These are phyloP conservation scores for Hymenopus coronatus DNA, from an alignment of 2,888 invertebrate genomes.

Conservation along the genomic window DNA sequence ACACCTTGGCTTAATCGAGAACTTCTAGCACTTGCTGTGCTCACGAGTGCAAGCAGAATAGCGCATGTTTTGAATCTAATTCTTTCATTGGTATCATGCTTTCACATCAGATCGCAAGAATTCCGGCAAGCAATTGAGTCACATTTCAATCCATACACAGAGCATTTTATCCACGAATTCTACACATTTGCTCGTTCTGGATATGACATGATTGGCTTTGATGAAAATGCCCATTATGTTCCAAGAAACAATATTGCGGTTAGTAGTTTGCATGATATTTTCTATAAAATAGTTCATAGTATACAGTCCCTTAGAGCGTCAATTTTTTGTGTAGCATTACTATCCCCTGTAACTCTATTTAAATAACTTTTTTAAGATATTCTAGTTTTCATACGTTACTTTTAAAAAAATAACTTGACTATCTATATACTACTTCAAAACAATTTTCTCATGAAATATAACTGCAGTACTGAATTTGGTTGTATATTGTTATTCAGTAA, in stretches of 20 bases:
- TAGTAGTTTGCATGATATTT: background rate
- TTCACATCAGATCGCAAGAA: conserved; percentile 64
- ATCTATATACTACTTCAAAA: no score
- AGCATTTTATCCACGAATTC: conserved; percentile 88
- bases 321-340: no score
- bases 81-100: conserved; percentile 63
- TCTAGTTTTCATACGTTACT: no score
- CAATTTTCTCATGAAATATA: no score
- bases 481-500: no score
- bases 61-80: conserved; percentile 68
- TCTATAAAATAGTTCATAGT: background rate
- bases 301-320: no score
- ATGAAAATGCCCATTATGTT: conserved; percentile 23
- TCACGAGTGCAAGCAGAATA: conserved; percentile 42
- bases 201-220: conserved; percentile 73
- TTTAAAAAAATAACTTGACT: no score
- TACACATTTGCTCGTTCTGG: conserved; percentile 83
- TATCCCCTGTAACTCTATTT: no score
- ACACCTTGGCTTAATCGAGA: conserved; percentile 88
- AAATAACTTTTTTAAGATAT: no score
- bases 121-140: conserved; percentile 69
- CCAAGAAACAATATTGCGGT: background rate
- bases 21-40: conserved; percentile 59
- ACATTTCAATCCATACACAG: conserved; percentile 60
- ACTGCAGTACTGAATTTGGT: no score